Conservation (phyloP, 2,113 vertebrate species). For the Planiliza haematocheilus region DNA sequence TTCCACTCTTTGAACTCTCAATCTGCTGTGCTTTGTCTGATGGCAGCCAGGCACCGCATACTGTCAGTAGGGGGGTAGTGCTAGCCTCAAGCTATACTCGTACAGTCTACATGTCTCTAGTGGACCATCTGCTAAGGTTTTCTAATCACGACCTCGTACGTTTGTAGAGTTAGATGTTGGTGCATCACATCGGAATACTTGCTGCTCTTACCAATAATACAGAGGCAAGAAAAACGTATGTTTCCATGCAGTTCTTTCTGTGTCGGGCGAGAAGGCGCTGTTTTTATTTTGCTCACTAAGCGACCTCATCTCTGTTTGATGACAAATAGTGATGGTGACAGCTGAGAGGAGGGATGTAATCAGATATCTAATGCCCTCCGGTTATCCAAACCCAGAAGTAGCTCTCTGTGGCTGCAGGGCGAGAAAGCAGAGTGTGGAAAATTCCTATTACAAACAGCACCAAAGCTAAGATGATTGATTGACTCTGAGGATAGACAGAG, state of each 20-base stretch:
- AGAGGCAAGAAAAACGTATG: background rate
- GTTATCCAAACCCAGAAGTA: slow-evolving; percentile 53
- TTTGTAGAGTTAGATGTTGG: slow-evolving; percentile 14
- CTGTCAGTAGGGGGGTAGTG: slow-evolving; percentile 40
- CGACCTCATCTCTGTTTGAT: slow-evolving; percentile 29
- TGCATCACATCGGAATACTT: background rate
- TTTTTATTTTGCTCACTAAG: slow-evolving; percentile 37
- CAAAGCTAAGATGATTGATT: slow-evolving; percentile 79
- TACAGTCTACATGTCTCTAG: slow-evolving; percentile 11
- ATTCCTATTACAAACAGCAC: slow-evolving; percentile 68
- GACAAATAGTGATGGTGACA: slow-evolving; percentile 48
- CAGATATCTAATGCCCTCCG: slow-evolving; percentile 65
- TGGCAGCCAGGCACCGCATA: slow-evolving; percentile 25
- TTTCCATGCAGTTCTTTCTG: slow-evolving; percentile 22
- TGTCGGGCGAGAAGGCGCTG: background rate
- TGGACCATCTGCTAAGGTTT: slow-evolving; percentile 45
- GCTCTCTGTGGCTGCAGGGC: slow-evolving; percentile 36
- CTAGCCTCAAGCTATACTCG: slow-evolving; percentile 45
- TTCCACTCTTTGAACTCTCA: slow-evolving; percentile 1
- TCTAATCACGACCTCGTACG: background rate
- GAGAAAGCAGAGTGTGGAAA: slow-evolving; percentile 44
- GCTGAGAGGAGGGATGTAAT: slow-evolving; percentile 46
- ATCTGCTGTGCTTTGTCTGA: slow-evolving; percentile 25
- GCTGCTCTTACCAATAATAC: background rate
- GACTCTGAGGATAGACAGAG: slow-evolving; percentile 68